Evolutionary conservation across 2,113 vertebrate genomes (phyloP).

Genomic region (Bothrops jararaca): DNA sequence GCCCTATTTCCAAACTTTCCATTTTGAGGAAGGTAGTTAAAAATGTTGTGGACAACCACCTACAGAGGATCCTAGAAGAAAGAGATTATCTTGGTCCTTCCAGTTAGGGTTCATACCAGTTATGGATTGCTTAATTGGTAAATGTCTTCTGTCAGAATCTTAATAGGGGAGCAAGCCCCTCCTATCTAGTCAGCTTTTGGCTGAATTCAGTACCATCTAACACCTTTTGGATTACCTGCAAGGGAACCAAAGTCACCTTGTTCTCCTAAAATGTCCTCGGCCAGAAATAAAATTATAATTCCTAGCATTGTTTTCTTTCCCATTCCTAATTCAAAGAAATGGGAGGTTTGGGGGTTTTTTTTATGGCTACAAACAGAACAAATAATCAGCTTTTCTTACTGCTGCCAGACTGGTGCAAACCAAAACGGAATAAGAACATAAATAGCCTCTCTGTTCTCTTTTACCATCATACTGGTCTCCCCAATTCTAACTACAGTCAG

Average conservation of each 20-base stretch:
- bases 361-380: not conserved
- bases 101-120: not conserved
- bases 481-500: not conserved
- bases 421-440: not conserved
- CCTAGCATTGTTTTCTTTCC: not conserved
- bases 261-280: not conserved
- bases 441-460: not conserved
- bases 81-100: not conserved
- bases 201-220: not conserved
- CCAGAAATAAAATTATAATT: not conserved
- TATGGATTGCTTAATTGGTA: not conserved
- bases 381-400: not conserved
- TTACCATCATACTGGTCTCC: not conserved
- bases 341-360: not conserved
- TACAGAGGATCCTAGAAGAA: not conserved
- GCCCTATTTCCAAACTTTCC: not conserved
- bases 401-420: not conserved
- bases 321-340: not conserved
- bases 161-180: not conserved
- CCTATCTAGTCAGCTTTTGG: not conserved
- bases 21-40: not conserved
- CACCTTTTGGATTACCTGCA: not conserved
- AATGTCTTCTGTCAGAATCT: not conserved
- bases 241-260: not conserved
- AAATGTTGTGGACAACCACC: not conserved